Evolutionary conservation across 64 coral and sea anemone species (phyloP).

Genomic region (Acropora yongei): DNA sequence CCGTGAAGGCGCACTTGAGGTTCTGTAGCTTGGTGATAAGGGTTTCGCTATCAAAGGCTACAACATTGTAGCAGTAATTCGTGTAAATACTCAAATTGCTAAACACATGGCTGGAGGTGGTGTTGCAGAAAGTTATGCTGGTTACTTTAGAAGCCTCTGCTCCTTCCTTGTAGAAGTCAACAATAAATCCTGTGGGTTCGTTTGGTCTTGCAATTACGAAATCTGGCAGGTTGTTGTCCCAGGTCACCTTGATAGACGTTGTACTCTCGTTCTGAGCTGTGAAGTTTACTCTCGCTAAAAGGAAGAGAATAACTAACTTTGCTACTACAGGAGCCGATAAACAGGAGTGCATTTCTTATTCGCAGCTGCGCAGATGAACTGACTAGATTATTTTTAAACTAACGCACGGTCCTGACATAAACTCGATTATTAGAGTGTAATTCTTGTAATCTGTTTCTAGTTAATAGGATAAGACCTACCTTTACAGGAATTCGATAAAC

Average conservation of each 20-base stretch:
- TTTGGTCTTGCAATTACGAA: neutral
- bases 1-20: neutral
- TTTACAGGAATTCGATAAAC: too few species aligned
- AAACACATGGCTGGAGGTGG: neutral
- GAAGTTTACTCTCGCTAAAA: constrained; percentile 17
- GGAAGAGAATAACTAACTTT: neutral
- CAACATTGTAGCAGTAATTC: constrained; percentile 21
- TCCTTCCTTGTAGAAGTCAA: neutral
- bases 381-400: too few species aligned
- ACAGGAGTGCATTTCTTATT: too few species aligned
- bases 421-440: too few species aligned
- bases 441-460: too few species aligned
- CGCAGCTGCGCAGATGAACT: too few species aligned
- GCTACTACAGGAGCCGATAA: neutral
- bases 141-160: neutral
- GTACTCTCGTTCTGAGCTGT: constrained; percentile 14
- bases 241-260: constrained; percentile 14
- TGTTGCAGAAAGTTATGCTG: neutral
- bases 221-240: neutral
- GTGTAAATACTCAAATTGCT: constrained; percentile 1
- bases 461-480: too few species aligned
- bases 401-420: too few species aligned
- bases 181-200: neutral
- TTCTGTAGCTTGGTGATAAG: constrained; percentile 12
- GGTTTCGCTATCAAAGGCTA: neutral